Evolutionary conservation across 2,797 vertebrate genomes (phyloP).

Genomic region (Petrocephalus sullivani): DNA sequence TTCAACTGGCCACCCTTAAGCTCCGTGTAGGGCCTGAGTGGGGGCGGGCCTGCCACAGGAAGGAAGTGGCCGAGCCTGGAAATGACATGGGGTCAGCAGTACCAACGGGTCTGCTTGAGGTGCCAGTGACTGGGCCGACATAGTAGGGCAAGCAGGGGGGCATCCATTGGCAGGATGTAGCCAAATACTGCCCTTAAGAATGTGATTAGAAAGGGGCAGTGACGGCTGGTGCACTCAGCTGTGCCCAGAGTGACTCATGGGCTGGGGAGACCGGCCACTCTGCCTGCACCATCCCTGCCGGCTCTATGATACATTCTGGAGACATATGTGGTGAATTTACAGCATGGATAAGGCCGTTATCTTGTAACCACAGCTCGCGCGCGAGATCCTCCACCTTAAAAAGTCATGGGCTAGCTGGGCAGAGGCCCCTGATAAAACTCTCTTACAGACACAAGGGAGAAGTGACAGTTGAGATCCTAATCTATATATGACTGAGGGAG

Average conservation of each 20-base stretch:
- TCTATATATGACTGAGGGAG: constrained; percentile 16
- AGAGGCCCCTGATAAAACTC: constrained; percentile 32
- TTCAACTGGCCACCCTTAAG: neutral
- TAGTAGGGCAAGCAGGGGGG: neutral
- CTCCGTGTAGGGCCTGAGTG: neutral
- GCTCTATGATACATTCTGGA: neutral
- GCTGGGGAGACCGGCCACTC: neutral
- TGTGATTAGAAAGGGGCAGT: neutral
- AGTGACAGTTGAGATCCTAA: constrained; percentile 31
- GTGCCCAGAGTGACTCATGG: neutral
- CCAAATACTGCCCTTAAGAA: neutral
- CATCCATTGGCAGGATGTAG: neutral
- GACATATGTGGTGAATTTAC: constrained; percentile 23
- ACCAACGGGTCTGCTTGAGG: neutral
- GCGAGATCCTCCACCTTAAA: constrained; percentile 30
- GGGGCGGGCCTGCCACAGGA: neutral
- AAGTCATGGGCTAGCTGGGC: constrained; percentile 10
- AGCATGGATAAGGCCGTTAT: constrained; percentile 40
- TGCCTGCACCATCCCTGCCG: neutral
- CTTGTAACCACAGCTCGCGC: constrained; percentile 27
- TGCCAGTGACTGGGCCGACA: neutral
- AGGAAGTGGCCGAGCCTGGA: neutral
- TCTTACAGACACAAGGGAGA: constrained; percentile 28
- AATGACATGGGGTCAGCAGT: neutral
- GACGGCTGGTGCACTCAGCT: neutral